These are phyloP conservation scores for Eclectus roratus DNA, from an alignment of 2,113 vertebrate species.

Conservation along the genomic window DNA sequence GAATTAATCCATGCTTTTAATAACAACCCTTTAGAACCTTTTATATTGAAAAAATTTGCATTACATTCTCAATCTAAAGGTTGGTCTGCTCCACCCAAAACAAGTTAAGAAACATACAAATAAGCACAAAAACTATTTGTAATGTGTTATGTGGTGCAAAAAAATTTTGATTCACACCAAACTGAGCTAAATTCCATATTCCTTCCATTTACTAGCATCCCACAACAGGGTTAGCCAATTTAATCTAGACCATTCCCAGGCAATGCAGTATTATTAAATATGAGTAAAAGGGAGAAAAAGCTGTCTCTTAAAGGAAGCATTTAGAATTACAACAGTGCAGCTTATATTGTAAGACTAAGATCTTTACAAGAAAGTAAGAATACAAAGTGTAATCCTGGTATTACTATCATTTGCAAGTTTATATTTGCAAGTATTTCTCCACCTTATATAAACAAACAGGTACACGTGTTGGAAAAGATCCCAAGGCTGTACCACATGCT, in stretches of 20 bases:
- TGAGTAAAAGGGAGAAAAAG: neutral
- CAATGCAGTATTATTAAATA: neutral
- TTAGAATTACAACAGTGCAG: neutral
- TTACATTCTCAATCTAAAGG: neutral
- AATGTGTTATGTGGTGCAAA: neutral
- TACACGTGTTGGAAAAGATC: neutral
- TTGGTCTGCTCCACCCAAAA: neutral
- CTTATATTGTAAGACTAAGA: neutral
- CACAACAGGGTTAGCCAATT: neutral
- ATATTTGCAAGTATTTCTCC: neutral
- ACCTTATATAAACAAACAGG: neutral
- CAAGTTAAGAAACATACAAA: neutral
- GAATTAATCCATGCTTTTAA: neutral
- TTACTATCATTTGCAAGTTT: neutral
- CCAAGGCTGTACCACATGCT: neutral
- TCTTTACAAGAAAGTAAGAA: neutral
- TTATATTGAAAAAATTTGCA: neutral
- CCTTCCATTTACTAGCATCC: neutral
- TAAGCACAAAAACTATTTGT: neutral
- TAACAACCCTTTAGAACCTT: neutral
- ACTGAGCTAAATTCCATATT: neutral
- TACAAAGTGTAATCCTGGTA: neutral
- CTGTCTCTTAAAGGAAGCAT: neutral
- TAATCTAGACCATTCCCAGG: neutral
- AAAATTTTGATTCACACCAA: neutral